These are phyloP conservation scores for Philereme vetulata DNA, from an alignment of 2,888 invertebrate genomes.

Conservation along the genomic window DNA sequence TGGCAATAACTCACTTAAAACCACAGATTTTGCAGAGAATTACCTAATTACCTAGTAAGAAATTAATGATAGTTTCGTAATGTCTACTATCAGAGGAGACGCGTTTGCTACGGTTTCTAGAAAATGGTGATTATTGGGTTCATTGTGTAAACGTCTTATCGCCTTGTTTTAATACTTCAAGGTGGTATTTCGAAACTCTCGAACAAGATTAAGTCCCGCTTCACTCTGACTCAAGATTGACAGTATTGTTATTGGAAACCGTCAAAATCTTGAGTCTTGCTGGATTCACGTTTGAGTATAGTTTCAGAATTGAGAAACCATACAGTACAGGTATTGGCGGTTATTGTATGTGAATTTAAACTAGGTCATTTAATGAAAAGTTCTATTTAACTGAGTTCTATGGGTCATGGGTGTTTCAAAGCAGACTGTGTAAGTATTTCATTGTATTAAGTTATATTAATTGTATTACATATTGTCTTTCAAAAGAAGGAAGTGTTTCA, in stretches of 20 bases:
- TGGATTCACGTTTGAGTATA: too few species aligned
- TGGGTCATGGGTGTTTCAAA: not conserved
- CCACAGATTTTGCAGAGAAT: not conserved
- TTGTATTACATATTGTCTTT: not conserved
- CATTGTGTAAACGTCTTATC: conserved; percentile 9
- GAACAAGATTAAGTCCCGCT: not conserved
- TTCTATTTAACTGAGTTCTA: not conserved
- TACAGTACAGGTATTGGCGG: too few species aligned
- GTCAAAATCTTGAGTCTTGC: too few species aligned
- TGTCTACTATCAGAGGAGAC: conserved; percentile 22
- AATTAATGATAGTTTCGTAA: conserved; percentile 12
- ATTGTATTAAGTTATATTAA: not conserved
- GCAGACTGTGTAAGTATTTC: not conserved
- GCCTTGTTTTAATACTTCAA: conserved; percentile 18
- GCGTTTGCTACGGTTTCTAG: conserved; percentile 26
- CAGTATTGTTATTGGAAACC: too few species aligned
- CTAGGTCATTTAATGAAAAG: not conserved
- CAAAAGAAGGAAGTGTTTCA: not conserved
- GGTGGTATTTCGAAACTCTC: conserved; percentile 11
- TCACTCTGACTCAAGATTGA: too few species aligned
- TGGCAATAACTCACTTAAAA: too few species aligned
- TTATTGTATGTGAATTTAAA: not conserved
- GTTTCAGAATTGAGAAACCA: too few species aligned
- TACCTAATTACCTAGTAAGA: conserved; percentile 13
- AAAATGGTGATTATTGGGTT: conserved; percentile 1